A percentile compares a stretch with the other conserved stretches of the same genome.
Conservation (phyloP, 2,113 vertebrate genomes). For the Aphelocoma coerulescens region DNA sequence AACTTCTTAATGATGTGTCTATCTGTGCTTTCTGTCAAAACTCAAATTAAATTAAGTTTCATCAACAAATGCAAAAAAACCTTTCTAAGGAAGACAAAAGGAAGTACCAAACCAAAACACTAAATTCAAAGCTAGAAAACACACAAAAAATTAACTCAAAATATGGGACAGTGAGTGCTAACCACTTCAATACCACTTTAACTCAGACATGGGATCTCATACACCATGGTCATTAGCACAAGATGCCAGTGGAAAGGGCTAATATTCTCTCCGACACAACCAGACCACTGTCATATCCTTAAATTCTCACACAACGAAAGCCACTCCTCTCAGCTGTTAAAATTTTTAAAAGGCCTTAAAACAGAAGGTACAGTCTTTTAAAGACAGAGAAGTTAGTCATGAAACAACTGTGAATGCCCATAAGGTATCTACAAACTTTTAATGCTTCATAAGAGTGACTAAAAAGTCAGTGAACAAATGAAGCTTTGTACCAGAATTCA, state of each 20-base stretch:
- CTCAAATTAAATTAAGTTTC: background rate
- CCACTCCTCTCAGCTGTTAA: background rate
- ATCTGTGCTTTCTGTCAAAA: background rate
- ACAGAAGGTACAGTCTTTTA: background rate
- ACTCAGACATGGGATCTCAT: background rate
- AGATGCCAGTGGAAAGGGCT: background rate
- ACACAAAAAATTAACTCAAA: background rate
- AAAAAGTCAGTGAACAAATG: background rate
- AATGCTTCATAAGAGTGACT: background rate
- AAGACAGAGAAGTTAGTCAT: background rate
- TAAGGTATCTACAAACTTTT: background rate
- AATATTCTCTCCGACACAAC: background rate
- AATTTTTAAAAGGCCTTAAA: background rate
- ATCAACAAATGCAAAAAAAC: background rate
- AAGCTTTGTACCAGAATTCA: background rate
- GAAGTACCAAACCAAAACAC: background rate
- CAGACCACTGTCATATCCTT: background rate
- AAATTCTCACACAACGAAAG: background rate
- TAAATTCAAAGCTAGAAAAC: background rate
- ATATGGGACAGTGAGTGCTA: background rate
- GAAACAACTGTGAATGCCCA: background rate
- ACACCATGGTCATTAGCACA: background rate
- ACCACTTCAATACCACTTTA: background rate
- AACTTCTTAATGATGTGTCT: background rate
- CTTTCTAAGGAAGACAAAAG: background rate